Evolutionary conservation across 2,888 invertebrate species (phyloP), one percentile per base, ranked within the genome.

Genomic region (Pseudococcus viburni): DNA sequence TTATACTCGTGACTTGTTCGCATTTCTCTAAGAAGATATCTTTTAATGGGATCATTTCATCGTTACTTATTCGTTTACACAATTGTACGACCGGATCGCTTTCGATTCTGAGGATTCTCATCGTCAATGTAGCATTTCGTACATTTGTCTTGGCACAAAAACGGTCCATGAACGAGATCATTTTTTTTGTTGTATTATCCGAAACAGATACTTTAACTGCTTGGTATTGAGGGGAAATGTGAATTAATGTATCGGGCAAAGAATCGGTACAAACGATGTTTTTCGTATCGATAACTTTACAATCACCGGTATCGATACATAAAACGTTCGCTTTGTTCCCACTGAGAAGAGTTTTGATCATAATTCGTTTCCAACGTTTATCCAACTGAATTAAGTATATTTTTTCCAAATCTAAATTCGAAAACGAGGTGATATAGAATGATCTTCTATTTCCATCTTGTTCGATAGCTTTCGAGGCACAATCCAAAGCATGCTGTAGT

Each of bases 141-240:
- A 9, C 0, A 7, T 59, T 12, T 4, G 73, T 33, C 33, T 33
- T 46, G 46, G 46, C 0, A 15, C 19, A 19, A 83, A 83, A 9
- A 46, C 46, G 46, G 46, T 46, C 46, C 22, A 83, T 46, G 11
- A 83, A 83, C 0, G 42, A 83, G n/a, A 88, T 39, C 5, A 55
- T 51, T 83, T 83, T 51, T 9, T 19, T 12, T 0, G 51, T 39
- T 0, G 33, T 51, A 59, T 19, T 5, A 83, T 88, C 83, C 7
- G 17, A 19, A 12, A 33, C 9, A 9, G 55, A 19, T 19, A 88
- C 1, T 19, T 48, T 33, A 0, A 88, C 83, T 3, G 5, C 15
- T 15, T 80, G 26, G 4, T n/a, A 77, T 88, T 88, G 88, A 2
- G 88, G 88, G 15, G 80, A 80, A 4, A 88, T 88, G 51, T 73